A percentile compares a stretch with the other conserved stretches of the same genome.
These are phyloP conservation scores for Acropora tenuis DNA, from an alignment of 64 coral and sea anemone genomes.

Conservation along the genomic window DNA sequence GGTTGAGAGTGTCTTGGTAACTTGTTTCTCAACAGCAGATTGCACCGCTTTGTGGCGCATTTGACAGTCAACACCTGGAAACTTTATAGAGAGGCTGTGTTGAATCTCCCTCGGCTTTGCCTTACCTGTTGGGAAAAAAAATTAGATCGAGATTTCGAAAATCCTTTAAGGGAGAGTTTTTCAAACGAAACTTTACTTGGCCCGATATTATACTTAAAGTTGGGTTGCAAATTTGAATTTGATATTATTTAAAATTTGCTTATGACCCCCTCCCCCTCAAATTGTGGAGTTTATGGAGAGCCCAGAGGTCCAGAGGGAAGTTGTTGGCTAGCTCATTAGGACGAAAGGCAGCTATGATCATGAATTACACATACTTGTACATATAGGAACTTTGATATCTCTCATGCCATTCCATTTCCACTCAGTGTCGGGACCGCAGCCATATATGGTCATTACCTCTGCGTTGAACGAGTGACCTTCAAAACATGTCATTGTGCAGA, in stretches of 20 bases:
- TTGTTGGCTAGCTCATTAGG: neutral
- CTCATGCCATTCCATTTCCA: constrained; percentile 69
- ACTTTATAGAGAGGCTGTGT: constrained; percentile 7
- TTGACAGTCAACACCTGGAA: constrained; percentile 9
- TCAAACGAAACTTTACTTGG: neutral
- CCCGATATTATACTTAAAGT: neutral
- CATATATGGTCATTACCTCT: constrained; percentile 38
- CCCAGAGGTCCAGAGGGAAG: neutral
- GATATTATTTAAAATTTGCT: neutral
- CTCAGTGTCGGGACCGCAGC: constrained; percentile 71
- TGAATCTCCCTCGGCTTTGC: constrained; percentile 20
- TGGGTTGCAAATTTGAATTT: neutral
- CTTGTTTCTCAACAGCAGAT: neutral
- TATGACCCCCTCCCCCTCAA: neutral
- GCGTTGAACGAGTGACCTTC: constrained; percentile 33
- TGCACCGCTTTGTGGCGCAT: neutral
- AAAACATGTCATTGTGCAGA: constrained; percentile 41
- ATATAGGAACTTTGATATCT: neutral
- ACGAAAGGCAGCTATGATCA: neutral
- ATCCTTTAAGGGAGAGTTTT: neutral
- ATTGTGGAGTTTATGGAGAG: neutral
- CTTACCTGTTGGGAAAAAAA: neutral
- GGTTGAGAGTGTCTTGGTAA: neutral
- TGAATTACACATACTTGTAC: constrained; percentile 44
- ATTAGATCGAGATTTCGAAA: neutral